Evolutionary conservation across 2,888 invertebrate species (phyloP), one percentile per base, ranked within the genome.

Genomic region (Amaurobius ferox): DNA sequence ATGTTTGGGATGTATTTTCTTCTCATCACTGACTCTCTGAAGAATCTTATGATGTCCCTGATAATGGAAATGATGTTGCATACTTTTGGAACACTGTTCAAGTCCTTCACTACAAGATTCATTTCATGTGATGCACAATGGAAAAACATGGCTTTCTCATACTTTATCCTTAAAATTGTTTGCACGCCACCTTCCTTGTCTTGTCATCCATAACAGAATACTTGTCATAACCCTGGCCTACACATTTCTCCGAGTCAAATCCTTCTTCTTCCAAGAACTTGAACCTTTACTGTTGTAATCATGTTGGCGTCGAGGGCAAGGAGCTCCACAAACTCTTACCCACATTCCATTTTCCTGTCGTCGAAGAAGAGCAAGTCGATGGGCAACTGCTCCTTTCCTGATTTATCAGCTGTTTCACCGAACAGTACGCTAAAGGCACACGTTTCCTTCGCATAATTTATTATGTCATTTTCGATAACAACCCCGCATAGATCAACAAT

Each of bases 1-100:
- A 62, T 26, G 2, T 62, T 62, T 13, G 62, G 62, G 29, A n/a
- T 29, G n/a, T 62, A 62, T 26, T 62, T 62, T 28, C 62, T 26
- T 26, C 62, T 0, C 28, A 62, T 1, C 26, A 28, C 28, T 11
- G 16, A 62, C 13, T 62, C 62, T 11, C 28, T 26, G 29, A 62
- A 62, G 29, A 62, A 62, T n/a, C n/a, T n/a, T n/a, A n/a, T n/a
- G n/a, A n/a, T n/a, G n/a, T n/a, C n/a, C n/a, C n/a, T n/a, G n/a
- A 62, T 28, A 28, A 29, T 28, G 11, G 13, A 7, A 5, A 62
- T 28, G 2, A 29, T 28, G 29, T 62, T 62, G 7, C 62, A 9
- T 13, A 62, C 29, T 62, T 62, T 11, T 28, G 62, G 29, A 62
- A 62, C 62, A 5, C 29, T 26, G 19, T 62, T 62, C 11, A 62